Percentiles rank a stretch among this genome's conserved stretches.
These are phyloP conservation scores for Tretioscincus oriximinensis DNA, from an alignment of 2,113 vertebrate species.

Conservation along the genomic window DNA sequence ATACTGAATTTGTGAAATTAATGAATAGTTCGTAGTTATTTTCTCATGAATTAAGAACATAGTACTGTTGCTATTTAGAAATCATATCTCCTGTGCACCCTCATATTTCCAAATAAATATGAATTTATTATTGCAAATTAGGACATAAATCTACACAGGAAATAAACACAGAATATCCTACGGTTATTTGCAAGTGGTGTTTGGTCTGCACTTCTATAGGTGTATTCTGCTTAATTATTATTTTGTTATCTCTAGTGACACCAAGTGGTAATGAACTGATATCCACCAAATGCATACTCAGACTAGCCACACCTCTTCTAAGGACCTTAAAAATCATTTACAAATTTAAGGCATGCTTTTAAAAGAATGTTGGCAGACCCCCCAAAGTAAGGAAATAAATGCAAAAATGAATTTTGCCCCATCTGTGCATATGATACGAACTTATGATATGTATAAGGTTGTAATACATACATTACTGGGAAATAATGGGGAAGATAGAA, in stretches of 20 bases:
- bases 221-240: not conserved
- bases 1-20: not conserved
- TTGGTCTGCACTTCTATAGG: not conserved
- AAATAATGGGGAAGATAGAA: too few species aligned
- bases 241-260: slow-evolving; percentile 61
- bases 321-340: too few species aligned
- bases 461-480: not conserved
- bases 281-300: not conserved
- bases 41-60: not conserved
- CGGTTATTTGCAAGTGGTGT: not conserved
- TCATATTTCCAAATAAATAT: not conserved
- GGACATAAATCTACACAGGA: not conserved
- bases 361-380: too few species aligned
- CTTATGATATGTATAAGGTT: too few species aligned
- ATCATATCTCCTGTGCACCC: not conserved
- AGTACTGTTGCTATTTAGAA: not conserved
- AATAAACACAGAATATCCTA: not conserved
- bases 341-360: too few species aligned
- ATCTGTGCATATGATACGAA: not conserved
- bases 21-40: not conserved
- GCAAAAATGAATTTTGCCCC: not conserved
- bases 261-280: slow-evolving; percentile 47
- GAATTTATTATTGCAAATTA: not conserved
- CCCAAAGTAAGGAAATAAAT: not conserved
- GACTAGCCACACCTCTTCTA: not conserved